Base-by-base conservation (phyloP, 2,888 invertebrate species). In the Nipponacmea schrenckii region DNA sequence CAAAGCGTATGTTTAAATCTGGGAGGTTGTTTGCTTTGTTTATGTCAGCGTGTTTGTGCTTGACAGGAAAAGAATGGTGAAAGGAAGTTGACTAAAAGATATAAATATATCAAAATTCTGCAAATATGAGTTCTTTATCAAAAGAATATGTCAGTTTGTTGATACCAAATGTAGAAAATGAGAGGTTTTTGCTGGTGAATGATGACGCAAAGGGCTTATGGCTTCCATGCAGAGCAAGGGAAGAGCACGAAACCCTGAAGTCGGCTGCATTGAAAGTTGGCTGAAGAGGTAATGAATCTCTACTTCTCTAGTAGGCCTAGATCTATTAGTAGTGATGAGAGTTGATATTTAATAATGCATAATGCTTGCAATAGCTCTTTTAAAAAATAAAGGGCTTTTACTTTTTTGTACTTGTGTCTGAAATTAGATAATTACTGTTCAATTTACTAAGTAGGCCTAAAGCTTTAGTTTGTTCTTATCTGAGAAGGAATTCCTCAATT, bases 161-260 rank as follows among this genome's bases (percentile, higher is more conserved):
- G 14, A 79, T 85, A 45, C 79, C 81, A 17, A 74, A 79, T 50
- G 69, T 69, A 31, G 73, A 78, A 27, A 80, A 83, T 44, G 74
- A 74, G 27, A 80, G 79, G 50, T 81, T 81, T 74, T 72, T 86
- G 31, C 72, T 88, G 69, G 74, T 77, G 27, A 76, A 83, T 62
- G 67, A 77, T 45, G 80, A 82, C n/a, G 78, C 80, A 24, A 76
- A 81, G 50, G 88, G 87, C 17, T 75, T 85, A 50, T 87, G 88
- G 88, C 72, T 88, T 46, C 87, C 87, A 31, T 81, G 80, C 68
- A 81, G 81, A 31, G 72, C 74, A 63, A 81, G 84, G 44, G 68
- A 72, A 20, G 79, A 76, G 45, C 78, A 76, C 26, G 84, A 85
- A 68, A 81, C 80, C 1, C 74, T 86, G 17, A 79, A 80, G 66